Conservation (phyloP, 2,797 vertebrate genomes). For the Hoplostethus mediterraneus region DNA sequence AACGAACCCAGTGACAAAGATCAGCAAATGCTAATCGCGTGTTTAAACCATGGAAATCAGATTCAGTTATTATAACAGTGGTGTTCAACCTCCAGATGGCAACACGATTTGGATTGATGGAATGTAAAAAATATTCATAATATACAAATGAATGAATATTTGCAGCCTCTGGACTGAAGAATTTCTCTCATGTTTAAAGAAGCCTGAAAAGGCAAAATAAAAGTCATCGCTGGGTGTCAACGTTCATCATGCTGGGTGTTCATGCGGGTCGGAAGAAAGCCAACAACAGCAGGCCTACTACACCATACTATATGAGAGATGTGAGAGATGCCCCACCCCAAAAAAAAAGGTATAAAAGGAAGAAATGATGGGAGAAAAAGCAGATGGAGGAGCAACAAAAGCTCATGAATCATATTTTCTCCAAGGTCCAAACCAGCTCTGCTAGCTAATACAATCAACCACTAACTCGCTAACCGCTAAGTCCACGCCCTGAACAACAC, state of each 20-base stretch:
- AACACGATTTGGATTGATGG: background rate
- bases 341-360: constrained; percentile 9
- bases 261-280: background rate
- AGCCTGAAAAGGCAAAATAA: constrained; percentile 1
- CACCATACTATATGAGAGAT: no score
- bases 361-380: constrained; percentile 49
- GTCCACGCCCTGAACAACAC: constrained; percentile 64
- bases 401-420: constrained; percentile 64
- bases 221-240: constrained; percentile 6
- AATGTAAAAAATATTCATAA: background rate
- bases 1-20: background rate
- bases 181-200: background rate
- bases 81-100: no score
- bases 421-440: constrained; percentile 59
- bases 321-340: no score
- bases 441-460: constrained; percentile 64
- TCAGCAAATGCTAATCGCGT: constrained; percentile 1
- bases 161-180: background rate
- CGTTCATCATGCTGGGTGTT: constrained; percentile 25
- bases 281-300: no score
- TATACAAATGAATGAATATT: background rate
- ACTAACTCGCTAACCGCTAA: constrained; percentile 56
- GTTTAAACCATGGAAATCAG: constrained; percentile 7
- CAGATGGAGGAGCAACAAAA: constrained; percentile 33
- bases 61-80: background rate